Evolutionary conservation across 2,888 invertebrate species (phyloP).

Genomic region (Phyto melanocephala): DNA sequence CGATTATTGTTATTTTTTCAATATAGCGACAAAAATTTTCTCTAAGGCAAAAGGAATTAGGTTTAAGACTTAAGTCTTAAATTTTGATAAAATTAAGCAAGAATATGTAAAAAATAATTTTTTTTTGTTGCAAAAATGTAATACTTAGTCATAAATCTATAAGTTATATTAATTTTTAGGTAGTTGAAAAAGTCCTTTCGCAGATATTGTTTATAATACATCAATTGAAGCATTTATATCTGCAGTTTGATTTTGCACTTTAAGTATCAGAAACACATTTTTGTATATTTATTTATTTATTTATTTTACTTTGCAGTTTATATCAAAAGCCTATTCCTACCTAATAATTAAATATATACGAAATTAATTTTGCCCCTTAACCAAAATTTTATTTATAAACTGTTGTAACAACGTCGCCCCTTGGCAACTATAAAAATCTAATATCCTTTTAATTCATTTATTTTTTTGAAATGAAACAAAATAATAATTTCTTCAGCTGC

Average conservation of each 20-base stretch:
- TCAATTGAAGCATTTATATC: too few relatives aligned
- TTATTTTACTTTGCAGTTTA: too few relatives aligned
- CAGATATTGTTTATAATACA: too few relatives aligned
- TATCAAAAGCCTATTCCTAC: too few relatives aligned
- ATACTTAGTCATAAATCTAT: not conserved
- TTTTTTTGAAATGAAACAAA: constrained; percentile 25
- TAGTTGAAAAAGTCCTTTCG: not conserved
- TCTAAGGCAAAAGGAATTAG: not conserved
- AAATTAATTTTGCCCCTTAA: too few relatives aligned
- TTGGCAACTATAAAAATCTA: constrained; percentile 50
- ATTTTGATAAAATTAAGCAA: not conserved
- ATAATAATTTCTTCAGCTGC: constrained; percentile 37
- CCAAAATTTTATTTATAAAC: too few relatives aligned
- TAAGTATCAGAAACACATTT: too few relatives aligned
- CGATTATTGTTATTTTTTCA: not conserved
- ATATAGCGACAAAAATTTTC: not conserved
- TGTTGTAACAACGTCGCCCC: constrained; percentile 12
- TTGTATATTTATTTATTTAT: too few relatives aligned
- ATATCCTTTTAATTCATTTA: constrained; percentile 56
- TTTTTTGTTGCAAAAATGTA: not conserved
- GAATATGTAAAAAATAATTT: not conserved
- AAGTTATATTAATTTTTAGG: not conserved
- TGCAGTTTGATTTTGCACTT: too few relatives aligned
- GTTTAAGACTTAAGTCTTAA: not conserved
- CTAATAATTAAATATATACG: too few relatives aligned